Percentiles rank a stretch among this genome's conserved stretches.
These are phyloP conservation scores for Strigops habroptila DNA, from an alignment of 2,113 vertebrate genomes.

Conservation along the genomic window DNA sequence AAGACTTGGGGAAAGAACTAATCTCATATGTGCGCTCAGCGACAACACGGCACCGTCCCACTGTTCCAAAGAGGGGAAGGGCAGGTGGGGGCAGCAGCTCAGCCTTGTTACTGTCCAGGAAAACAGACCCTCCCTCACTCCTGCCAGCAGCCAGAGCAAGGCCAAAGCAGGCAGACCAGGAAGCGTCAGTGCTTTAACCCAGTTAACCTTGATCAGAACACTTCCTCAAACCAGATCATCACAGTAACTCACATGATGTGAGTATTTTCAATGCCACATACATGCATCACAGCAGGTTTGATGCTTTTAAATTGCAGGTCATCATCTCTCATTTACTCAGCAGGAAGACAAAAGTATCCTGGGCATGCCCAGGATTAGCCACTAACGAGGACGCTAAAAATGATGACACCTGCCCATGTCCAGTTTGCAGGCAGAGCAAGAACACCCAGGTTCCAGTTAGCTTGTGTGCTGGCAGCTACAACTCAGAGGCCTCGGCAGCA, in stretches of 20 bases:
- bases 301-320: not conserved
- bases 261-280: accelerated
- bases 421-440: not conserved
- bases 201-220: accelerated
- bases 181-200: accelerated
- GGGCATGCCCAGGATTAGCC: not conserved
- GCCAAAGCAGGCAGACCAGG: not conserved
- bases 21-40: not conserved
- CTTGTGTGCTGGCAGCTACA: not conserved
- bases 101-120: not conserved
- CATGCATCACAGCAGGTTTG: accelerated
- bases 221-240: not conserved
- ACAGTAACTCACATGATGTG: accelerated
- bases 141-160: not conserved
- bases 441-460: accelerated
- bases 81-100: not conserved
- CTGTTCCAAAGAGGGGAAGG: not conserved
- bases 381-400: not conserved
- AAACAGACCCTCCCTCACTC: not conserved
- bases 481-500: not conserved
- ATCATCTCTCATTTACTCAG: not conserved
- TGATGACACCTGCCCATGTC: accelerated
- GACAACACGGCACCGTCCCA: accelerated
- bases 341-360: not conserved
- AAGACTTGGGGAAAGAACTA: not conserved